phyloP scores from a whole-genome alignment of 2,888 invertebrate species.

The Drosophila tripunctata region DNA sequence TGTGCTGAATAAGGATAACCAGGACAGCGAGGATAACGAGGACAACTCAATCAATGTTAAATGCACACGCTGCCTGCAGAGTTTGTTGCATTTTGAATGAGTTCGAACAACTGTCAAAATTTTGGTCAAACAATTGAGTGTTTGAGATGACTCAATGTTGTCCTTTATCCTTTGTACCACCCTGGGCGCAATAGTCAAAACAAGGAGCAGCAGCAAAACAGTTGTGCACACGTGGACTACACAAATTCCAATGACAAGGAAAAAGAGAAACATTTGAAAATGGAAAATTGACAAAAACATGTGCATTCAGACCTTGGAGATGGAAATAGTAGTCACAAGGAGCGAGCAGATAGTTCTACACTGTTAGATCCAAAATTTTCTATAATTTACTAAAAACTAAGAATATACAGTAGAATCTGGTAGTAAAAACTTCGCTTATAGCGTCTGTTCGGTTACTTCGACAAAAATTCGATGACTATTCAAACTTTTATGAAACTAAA shows the following conservation, averaged over 20 bases:
- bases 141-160: conserved; percentile 71
- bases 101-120: conserved; percentile 57
- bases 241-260: conserved; percentile 28
- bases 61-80: conserved; percentile 52
- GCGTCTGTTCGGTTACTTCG: too few relatives aligned
- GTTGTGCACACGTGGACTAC: conserved; percentile 41
- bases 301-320: conserved; percentile 52
- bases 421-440: too few relatives aligned
- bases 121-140: conserved; percentile 46
- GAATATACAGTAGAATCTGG: too few relatives aligned
- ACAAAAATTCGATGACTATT: too few relatives aligned
- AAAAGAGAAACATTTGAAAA: too few relatives aligned
- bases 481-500: too few relatives aligned
- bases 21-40: too few relatives aligned
- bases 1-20: conserved; percentile 31
- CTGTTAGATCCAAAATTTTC: too few relatives aligned
- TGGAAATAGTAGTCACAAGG: not conserved
- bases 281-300: too few relatives aligned
- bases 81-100: conserved; percentile 25
- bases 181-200: conserved; percentile 65
- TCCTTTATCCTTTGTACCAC: conserved; percentile 35
- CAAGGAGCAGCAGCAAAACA: conserved; percentile 29
- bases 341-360: not conserved
- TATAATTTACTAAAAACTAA: too few relatives aligned
- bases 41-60: conserved; percentile 73